Evolutionary conservation across 2,888 invertebrate genomes (phyloP).

Genomic region (Slavum lentiscoides): DNA sequence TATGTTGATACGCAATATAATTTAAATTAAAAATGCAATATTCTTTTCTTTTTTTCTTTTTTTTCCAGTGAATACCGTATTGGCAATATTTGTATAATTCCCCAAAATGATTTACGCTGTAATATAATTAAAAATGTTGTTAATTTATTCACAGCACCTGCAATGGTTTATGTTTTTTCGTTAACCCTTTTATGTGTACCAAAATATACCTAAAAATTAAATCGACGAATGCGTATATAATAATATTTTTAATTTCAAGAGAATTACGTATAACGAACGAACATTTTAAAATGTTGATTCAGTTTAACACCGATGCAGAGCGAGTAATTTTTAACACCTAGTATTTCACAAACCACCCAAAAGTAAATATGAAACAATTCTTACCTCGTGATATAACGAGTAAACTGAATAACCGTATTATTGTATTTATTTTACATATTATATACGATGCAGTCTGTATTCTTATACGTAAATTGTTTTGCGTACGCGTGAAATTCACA

Average conservation of each 20-base stretch:
- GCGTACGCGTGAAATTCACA: background rate
- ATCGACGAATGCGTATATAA: background rate
- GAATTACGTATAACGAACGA: background rate
- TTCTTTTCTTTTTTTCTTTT: no score
- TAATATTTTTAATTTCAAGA: conserved; percentile 1
- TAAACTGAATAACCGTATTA: conserved; percentile 15
- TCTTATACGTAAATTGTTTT: conserved; percentile 2
- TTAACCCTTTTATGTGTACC: no score
- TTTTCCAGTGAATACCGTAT: no score
- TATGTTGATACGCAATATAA: no score
- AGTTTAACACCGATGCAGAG: background rate
- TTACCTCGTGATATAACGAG: background rate
- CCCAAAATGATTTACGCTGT: no score
- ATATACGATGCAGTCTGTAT: background rate
- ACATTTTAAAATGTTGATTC: background rate
- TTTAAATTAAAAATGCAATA: no score
- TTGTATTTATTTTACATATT: conserved; percentile 33
- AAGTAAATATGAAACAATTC: conserved; percentile 14
- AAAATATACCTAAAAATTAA: no score
- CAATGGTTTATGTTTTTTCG: no score
- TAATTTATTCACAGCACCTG: no score
- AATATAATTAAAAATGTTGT: no score
- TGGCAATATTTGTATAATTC: no score
- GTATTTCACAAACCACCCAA: background rate
- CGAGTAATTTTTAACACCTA: background rate